A percentile compares a stretch with the other conserved stretches of the same genome.
phyloP scores from a whole-genome alignment of 2,797 vertebrate genomes.

The Otolemur crassicaudatus region DNA sequence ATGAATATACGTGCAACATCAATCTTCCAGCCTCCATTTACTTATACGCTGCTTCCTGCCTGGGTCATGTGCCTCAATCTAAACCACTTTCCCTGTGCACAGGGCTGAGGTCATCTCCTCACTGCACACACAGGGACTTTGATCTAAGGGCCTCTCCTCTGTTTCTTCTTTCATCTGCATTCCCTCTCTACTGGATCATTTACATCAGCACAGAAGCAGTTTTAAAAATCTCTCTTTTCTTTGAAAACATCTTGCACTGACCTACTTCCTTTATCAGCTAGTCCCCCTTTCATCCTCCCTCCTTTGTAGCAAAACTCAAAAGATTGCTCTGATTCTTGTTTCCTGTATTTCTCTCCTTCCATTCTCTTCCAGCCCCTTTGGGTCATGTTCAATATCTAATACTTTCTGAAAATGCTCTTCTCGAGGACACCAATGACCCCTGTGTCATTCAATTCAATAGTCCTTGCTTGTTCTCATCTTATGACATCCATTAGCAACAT shows the following conservation, averaged over 20 bases:
- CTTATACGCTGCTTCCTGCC: not conserved
- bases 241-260: not conserved
- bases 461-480: no score
- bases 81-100: not conserved
- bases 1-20: not conserved
- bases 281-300: not conserved
- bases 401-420: not conserved
- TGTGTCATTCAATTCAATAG: no score
- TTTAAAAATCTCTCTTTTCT: not conserved
- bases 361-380: not conserved
- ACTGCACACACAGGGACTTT: not conserved
- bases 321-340: not conserved
- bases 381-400: not conserved
- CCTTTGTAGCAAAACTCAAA: not conserved
- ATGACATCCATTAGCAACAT: no score
- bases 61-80: not conserved
- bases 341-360: not conserved
- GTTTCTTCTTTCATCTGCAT: not conserved
- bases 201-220: not conserved
- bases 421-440: not conserved
- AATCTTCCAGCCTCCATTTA: not conserved
- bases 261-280: not conserved
- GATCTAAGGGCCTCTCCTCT: not conserved
- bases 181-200: not conserved
- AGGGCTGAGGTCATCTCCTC: not conserved